Conservation (phyloP, 2,888 invertebrate species). For the Eupithecia subumbrata region DNA sequence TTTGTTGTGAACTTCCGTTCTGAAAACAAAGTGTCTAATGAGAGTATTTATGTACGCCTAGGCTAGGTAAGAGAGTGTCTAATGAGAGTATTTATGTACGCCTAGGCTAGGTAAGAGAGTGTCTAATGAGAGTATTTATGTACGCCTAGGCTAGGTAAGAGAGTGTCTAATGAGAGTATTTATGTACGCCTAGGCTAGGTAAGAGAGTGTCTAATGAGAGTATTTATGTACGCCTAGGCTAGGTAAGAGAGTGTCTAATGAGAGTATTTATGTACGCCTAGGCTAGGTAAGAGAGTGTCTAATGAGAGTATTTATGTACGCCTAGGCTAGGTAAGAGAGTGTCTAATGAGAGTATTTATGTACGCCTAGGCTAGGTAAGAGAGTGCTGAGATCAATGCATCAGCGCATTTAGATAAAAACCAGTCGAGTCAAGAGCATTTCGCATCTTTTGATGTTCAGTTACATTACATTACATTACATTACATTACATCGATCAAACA, state of each 20-base stretch:
- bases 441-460: not conserved
- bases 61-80: slow-evolving; percentile 28
- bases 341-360: no score
- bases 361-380: no score
- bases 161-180: slow-evolving; percentile 28
- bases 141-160: no score
- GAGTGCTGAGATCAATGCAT: slow-evolving; percentile 27
- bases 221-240: no score
- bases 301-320: no score
- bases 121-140: slow-evolving; percentile 31
- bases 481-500: no score
- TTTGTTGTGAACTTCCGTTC: slow-evolving; percentile 40
- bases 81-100: slow-evolving; percentile 34
- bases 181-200: slow-evolving; percentile 34
- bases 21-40: slow-evolving; percentile 34
- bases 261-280: no score
- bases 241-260: no score
- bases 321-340: no score
- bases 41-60: slow-evolving; percentile 36
- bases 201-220: no score
- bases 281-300: no score
- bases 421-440: not conserved
- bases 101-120: slow-evolving; percentile 32
- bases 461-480: no score
- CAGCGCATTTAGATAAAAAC: not conserved